Evolutionary conservation across 2,113 vertebrate genomes (phyloP).

Genomic region (Poeciliopsis occidentalis): DNA sequence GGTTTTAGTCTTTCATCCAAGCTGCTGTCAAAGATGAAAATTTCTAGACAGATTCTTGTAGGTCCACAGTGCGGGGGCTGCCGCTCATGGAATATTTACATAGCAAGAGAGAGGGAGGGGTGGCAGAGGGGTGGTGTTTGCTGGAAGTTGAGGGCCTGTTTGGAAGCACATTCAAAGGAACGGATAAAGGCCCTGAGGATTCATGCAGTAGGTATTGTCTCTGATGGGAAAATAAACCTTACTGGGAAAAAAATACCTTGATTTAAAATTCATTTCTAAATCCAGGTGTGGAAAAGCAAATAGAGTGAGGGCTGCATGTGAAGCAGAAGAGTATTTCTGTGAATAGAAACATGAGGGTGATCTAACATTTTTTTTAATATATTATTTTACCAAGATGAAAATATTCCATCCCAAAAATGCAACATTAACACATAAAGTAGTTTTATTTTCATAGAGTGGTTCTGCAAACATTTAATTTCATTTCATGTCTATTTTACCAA

Average conservation of each 20-base stretch:
- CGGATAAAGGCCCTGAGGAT: slow-evolving; percentile 75
- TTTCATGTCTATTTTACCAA: slow-evolving; percentile 17
- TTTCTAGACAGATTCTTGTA: slow-evolving; percentile 63
- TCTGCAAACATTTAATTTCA: slow-evolving; percentile 30
- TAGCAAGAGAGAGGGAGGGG: slow-evolving; percentile 44
- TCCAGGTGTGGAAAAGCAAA: slow-evolving; percentile 70
- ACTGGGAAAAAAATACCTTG: slow-evolving; percentile 74
- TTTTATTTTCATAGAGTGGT: slow-evolving; percentile 5
- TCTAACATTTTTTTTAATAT: slow-evolving; percentile 22
- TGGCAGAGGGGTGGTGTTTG: slow-evolving; percentile 23
- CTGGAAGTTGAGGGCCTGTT: slow-evolving; percentile 63
- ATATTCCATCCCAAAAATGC: slow-evolving; percentile 37
- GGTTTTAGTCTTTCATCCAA: slow-evolving; percentile 26
- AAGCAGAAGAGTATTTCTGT: slow-evolving; percentile 57
- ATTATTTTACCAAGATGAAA: slow-evolving; percentile 9
- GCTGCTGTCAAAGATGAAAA: slow-evolving; percentile 29
- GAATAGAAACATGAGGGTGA: slow-evolving; percentile 59
- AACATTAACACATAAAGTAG: slow-evolving; percentile 29
- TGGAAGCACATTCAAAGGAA: slow-evolving; percentile 79
- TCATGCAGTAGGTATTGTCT: slow-evolving; percentile 74
- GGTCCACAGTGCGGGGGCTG: slow-evolving; percentile 59
- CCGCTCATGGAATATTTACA: slow-evolving; percentile 78
- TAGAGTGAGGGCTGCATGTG: slow-evolving; percentile 70
- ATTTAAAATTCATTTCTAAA: slow-evolving; percentile 82
- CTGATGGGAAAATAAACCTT: slow-evolving; percentile 65